phyloP scores from a whole-genome alignment of 1,140 invertebrate species.

The Anthonomus grandis region DNA sequence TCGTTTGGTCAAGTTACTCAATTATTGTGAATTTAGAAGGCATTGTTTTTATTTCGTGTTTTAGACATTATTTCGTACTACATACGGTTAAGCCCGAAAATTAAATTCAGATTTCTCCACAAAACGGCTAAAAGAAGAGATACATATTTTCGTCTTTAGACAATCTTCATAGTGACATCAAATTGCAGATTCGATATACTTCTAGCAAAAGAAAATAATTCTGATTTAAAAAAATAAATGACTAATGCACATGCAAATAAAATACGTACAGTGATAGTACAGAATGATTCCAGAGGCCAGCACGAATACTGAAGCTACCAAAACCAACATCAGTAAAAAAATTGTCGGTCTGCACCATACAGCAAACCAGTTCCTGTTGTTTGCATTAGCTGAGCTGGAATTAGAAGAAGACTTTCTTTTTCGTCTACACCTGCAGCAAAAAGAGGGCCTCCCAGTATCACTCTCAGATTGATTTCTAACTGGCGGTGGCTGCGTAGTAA shows the following conservation, averaged over 20 bases:
- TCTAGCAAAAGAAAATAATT: too few species aligned
- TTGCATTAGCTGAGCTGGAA: constrained; percentile 4
- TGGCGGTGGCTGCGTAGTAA: constrained; percentile 16
- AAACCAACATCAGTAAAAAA: constrained; percentile 48
- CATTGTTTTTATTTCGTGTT: too few species aligned
- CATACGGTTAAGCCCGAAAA: too few species aligned
- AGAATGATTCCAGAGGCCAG: constrained; percentile 52
- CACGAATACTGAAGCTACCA: constrained; percentile 51
- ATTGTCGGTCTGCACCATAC: constrained; percentile 50
- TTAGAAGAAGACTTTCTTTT: neutral
- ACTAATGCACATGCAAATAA: neutral
- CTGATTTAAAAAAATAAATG: neutral
- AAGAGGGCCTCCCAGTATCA: too few species aligned
- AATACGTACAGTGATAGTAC: constrained; percentile 54
- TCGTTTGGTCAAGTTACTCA: too few species aligned
- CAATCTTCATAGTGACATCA: too few species aligned
- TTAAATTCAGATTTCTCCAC: too few species aligned
- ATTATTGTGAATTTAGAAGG: too few species aligned
- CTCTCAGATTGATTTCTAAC: neutral
- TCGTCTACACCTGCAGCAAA: constrained; percentile 11
- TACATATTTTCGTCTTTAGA: too few species aligned
- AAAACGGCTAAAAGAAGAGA: too few species aligned
- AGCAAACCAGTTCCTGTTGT: constrained; percentile 37
- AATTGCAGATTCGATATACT: too few species aligned
- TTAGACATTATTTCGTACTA: too few species aligned